Conservation (phyloP, 2,797 vertebrate species). For the Acropternis orthonyx region DNA sequence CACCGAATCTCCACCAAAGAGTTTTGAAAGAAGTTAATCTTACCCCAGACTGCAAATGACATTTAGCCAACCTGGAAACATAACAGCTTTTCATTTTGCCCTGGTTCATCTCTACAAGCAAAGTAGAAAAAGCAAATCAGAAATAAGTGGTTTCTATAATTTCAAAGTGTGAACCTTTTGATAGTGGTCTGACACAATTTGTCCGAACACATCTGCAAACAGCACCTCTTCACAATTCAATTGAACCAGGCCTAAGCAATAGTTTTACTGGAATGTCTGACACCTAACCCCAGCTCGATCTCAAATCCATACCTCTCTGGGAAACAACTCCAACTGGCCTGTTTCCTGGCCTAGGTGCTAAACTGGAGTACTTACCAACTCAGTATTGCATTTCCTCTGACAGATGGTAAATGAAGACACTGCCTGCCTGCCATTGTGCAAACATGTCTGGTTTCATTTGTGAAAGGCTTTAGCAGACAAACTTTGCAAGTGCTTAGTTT, state of each 20-base stretch:
- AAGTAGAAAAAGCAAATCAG: neutral
- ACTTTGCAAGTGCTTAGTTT: neutral
- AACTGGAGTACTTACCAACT: neutral
- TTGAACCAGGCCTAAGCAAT: neutral
- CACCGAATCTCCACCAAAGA: fast-evolving
- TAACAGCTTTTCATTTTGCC: neutral
- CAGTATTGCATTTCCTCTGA: neutral
- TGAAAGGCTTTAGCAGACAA: neutral
- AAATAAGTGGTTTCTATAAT: neutral
- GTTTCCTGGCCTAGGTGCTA: neutral
- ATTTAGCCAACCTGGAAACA: neutral
- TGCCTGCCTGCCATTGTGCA: neutral
- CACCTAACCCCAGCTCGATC: neutral
- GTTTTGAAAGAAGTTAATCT: neutral
- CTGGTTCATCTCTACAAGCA: neutral
- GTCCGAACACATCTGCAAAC: neutral
- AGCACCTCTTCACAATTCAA: neutral
- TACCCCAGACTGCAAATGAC: neutral
- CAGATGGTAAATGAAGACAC: neutral
- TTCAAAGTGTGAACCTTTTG: neutral
- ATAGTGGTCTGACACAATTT: neutral
- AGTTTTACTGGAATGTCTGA: neutral
- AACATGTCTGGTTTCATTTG: neutral
- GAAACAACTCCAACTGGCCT: neutral
- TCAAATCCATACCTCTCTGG: neutral